Base-by-base conservation (phyloP, 2,797 vertebrate genomes). In the Thripadectes ignobilis region DNA sequence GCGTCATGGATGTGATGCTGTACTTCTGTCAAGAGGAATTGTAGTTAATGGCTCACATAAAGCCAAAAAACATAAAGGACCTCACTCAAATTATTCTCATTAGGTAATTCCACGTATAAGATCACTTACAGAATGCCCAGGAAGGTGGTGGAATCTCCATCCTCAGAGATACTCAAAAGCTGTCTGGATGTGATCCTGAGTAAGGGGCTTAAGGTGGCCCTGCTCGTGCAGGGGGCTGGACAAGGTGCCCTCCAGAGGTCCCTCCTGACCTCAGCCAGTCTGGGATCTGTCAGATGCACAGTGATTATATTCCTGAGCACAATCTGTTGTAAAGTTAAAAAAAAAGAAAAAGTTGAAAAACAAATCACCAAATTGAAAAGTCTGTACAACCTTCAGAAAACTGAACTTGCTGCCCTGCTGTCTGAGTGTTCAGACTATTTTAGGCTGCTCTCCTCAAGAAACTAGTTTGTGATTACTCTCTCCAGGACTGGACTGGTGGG, bases 171-270 rank as follows among this genome's bases (percentile, higher is more conserved):
- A 43, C 3, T 39, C 24, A 59, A 30, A 76, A 83, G 13, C n/a
- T 0, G 0, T 45, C 32, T 49, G 34, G 36, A 74, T 7, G 0
- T 30, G 36, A 24, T n/a, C 13, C 24, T 78, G 46, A 51, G 43
- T 19, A 51, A 67, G 36, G 14, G 63, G 12, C 24, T 82, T 58
- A 26, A 84, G 39, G 36, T 26, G 20, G 38, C 51, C 27, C 20
- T 74, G 62, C 57, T 38, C 51, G 38, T 43, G 43, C 21, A 59
- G 62, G 32, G 14, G 67, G 3, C 16, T 23, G 36, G 24, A 48
- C 18, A 27, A 36, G 58, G 14, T n/a, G 58, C 38, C 7, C n/a
- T 48, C n/a, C 26, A 26, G 67, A 68, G 13, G 26, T 48, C 10
- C 23, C 52, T 54, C 26, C n/a, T 19, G 41, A 24, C 51, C 22